Base-by-base conservation (phyloP, 2,888 invertebrate species). In the Pilophorus perplexus region DNA sequence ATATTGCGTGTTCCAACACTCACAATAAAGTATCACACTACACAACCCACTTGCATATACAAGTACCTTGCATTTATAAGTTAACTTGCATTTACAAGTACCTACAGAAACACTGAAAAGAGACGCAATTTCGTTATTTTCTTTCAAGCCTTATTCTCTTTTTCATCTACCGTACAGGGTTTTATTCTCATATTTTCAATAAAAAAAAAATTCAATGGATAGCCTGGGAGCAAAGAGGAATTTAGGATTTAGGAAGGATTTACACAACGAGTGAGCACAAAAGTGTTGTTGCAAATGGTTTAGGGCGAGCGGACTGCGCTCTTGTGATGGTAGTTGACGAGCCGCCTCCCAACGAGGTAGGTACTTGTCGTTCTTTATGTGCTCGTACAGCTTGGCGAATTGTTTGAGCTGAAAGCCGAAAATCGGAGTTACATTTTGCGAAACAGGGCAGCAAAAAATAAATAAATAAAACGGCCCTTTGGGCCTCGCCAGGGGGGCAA, bases 301-400 rank as follows among this genome's bases (percentile, higher is more conserved):
- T 27, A 59, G 40, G 23, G 59, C 4, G 62, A 46, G 6, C 62
- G 62, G 3, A 62, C 14, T 14, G 48, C 46, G 27, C 62, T 62
- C 37, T 67, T 68, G 60, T 72, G 72, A 77, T 98, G 94, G 80
- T 98, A 99, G 81, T 99, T 99, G 25, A 98, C 97, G 71, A 99
- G 83, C 72, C 96, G 83, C 74, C 95, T 91, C 0, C 98, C 98
- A 12, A 99, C 97, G 54, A 98, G 83, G 80, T 98, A 97, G n/a
- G 80, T 98, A 97, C 80, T 97, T 98, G 80, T 98, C 98, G 79
- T 99, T 98, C 80, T 97, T 96, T 75, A 99, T 99, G 79, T 96
- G 96, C 77, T 97, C 93, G 78, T 97, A 97, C 16, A 99, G 80
- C 74, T 93, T 90, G 74, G 86, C 87, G 80, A 99, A 93, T 77